Evolutionary conservation across 2,797 vertebrate species (phyloP), one percentile per base, ranked within the genome.

Genomic region (Chrysocyon brachyurus): DNA sequence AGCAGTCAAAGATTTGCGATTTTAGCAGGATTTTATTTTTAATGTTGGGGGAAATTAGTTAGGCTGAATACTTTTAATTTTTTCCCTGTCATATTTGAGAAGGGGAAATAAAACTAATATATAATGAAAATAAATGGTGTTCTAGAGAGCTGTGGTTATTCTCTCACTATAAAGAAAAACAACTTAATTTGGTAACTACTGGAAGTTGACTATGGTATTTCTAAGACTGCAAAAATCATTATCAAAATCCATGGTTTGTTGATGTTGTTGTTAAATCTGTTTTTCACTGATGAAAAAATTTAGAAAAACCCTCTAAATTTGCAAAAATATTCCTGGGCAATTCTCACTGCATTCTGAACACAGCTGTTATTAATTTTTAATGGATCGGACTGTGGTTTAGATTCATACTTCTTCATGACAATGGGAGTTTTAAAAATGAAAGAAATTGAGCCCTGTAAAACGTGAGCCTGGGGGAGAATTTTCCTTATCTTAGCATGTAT

Each of bases 11-110:
- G 5, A n/a, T 96, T 98, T 94, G 75, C 15, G 82, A 90, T 94
- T 90, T 94, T 91, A 96, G 46, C 3, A 63, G 36, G 56, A 91
- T 2, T 6, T 77, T 28, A 77, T 64, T 68, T 90, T 12, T 89
- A 96, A 97, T 36, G 6, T 59, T 88, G 54, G n/a, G 12, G 26
- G 83, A 91, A 97, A 94, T 92, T 88, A 94, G 73, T 86, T 79
- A 91, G 49, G 73, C 6, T 83, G 49, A 90, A 94, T 31, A 92
- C 72, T 59, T 95, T 96, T 82, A 85, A 16, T 91, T 87, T 86
- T 85, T 91, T 72, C 12, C 40, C 57, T 93, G 21, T 84, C 46
- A 81, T 73, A 72, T 68, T 90, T 92, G 73, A 75, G 61, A 95
- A 52, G 21, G 4, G 33, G 16, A 72, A 90, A 83, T 61, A 66